Percentiles rank a stretch among this genome's conserved stretches.
Conservation (phyloP, 2,113 vertebrate genomes). For the Casuarius casuarius region DNA sequence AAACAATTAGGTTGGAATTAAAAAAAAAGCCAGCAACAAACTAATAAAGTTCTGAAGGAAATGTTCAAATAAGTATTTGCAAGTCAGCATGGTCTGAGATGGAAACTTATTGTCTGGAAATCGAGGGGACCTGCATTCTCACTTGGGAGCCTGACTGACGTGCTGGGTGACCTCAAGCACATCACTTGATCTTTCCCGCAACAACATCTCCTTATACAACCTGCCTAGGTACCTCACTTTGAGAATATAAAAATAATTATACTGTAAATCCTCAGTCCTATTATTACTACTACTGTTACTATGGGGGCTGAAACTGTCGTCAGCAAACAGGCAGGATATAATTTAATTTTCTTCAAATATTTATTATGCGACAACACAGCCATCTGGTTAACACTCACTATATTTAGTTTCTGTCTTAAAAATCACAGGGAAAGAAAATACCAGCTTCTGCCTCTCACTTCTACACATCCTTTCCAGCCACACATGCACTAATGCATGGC, state of each 20-base stretch:
- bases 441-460: slow-evolving; percentile 24
- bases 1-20: neutral
- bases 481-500: neutral
- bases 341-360: slow-evolving; percentile 68
- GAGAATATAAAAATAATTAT: slow-evolving; percentile 19
- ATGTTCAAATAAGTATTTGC: neutral
- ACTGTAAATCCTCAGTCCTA: neutral
- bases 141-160: neutral
- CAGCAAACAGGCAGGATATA: slow-evolving; percentile 33
- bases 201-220: neutral
- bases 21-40: neutral
- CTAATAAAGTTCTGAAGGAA: neutral
- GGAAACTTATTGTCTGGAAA: neutral
- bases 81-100: slow-evolving; percentile 10
- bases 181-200: neutral
- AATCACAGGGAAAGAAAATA: slow-evolving; percentile 35
- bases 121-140: neutral
- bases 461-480: slow-evolving; percentile 10
- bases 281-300: slow-evolving; percentile 58
- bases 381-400: slow-evolving; percentile 53
- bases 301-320: slow-evolving; percentile 5
- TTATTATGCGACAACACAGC: slow-evolving; percentile 39
- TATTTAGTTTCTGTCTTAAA: slow-evolving; percentile 54
- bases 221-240: neutral
- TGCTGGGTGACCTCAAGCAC: neutral